Base-by-base conservation (phyloP, 2,113 vertebrate species). In the Misgurnus anguillicaudatus region DNA sequence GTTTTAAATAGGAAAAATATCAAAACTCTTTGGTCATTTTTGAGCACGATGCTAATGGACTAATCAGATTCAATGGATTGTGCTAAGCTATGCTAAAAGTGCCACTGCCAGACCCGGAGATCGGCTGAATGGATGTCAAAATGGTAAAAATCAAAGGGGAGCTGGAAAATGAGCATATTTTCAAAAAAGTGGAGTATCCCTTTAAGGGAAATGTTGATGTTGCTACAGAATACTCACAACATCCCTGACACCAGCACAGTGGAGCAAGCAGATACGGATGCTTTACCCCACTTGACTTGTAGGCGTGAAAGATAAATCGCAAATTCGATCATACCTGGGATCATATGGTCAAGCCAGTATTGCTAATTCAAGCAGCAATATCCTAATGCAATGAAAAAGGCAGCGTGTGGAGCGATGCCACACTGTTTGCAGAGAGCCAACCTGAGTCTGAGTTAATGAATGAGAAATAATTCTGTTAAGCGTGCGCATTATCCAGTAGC, bases 301-400 rank as follows among this genome's bases (percentile, higher is more conserved):
- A 80, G 4, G 67, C 42, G 41, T 83, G 82, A 84, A 85, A 83
- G 86, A 75, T 66, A 55, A 83, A 75, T 66, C 24, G 64, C 48
- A 69, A 79, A 85, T 84, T 78, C 14, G 81, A 45, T 86, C 84
- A 61, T 14, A 9, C 36, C 4, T 63, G 9, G 65, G 10, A 78
- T 71, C 68, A 77, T 51, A 39, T 73, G 68, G 45, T 62, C 42
- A 47, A 42, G 65, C 68, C 42, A 17, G 39, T 58, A 68, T 55
- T 62, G 47, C 78, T 85, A 80, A 83, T 78, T 78, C 84, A 80
- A 65, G 51, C 63, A 55, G 75, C 67, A 82, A 80, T 76, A 80
- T 60, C 69, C 63, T 81, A 79, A 84, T 81, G 80, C 77, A 73
- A 8, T 17, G 17, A 7, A n/a, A 31, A 61, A 63, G 24, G 41